Evolutionary conservation across 2,797 vertebrate genomes (phyloP).

Genomic region (Melanotaenia pygmaea): DNA sequence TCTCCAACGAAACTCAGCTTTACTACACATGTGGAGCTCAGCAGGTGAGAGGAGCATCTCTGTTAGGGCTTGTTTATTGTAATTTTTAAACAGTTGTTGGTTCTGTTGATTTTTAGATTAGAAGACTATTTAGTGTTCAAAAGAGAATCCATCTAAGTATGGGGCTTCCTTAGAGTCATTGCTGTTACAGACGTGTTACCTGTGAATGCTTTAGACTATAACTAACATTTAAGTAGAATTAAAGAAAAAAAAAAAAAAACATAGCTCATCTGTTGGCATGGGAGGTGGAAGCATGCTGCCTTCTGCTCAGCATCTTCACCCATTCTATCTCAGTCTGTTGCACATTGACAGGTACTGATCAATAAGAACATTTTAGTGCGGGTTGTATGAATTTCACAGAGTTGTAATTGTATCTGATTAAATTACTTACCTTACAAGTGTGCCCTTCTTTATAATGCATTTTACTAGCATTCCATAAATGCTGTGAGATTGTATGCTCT

Average conservation of each 20-base stretch:
- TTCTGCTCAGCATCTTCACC: slow-evolving; percentile 49
- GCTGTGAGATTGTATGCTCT: not conserved
- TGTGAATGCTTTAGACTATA: no score
- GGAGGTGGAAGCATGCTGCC: slow-evolving; percentile 13
- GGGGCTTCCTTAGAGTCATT: no score
- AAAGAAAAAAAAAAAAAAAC: not conserved
- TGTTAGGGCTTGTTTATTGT: not conserved
- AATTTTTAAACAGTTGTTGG: not conserved
- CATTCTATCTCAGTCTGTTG: slow-evolving; percentile 33
- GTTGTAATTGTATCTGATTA: not conserved
- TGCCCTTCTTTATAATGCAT: not conserved
- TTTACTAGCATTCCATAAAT: not conserved
- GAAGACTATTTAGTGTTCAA: no score
- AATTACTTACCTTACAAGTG: not conserved
- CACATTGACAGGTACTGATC: not conserved
- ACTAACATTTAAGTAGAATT: not conserved
- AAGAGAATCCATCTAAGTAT: no score
- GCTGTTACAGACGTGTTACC: no score
- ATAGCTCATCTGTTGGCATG: not conserved
- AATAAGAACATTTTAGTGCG: not conserved
- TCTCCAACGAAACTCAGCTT: not conserved
- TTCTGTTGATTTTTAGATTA: no score
- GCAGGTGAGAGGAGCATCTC: slow-evolving; percentile 30
- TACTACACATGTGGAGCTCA: not conserved
- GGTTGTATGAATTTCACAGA: not conserved